Conservation (phyloP, 2,888 invertebrate genomes). For the Allacma fusca region DNA sequence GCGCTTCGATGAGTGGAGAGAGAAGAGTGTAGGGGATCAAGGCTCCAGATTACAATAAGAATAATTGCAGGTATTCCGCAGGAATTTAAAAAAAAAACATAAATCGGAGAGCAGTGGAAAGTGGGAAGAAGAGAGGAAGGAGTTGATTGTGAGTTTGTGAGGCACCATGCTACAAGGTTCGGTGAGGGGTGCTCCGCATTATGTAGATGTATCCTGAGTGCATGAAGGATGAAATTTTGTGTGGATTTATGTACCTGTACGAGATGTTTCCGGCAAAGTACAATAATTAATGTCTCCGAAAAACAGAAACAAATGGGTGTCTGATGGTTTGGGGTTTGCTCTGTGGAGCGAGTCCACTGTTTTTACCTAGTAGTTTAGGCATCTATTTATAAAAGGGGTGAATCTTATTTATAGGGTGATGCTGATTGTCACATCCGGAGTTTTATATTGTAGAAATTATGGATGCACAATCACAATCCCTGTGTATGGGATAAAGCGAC, state of each 20-base stretch:
- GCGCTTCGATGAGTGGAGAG: no score
- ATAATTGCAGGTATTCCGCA: no score
- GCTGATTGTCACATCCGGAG: slow-evolving; percentile 45
- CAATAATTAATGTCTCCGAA: slow-evolving; percentile 4
- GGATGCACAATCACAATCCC: neutral
- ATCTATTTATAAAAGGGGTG: slow-evolving; percentile 38
- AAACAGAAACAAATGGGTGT: slow-evolving; percentile 27
- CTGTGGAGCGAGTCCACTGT: slow-evolving; percentile 23
- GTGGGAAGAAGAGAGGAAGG: no score
- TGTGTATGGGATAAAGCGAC: neutral
- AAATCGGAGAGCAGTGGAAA: no score
- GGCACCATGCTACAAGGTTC: no score
- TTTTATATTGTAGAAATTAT: slow-evolving; percentile 26
- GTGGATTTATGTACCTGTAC: neutral
- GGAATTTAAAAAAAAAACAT: no score
- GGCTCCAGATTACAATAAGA: no score
- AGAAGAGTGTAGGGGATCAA: no score
- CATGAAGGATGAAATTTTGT: neutral
- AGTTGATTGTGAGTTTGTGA: no score
- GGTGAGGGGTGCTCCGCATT: no score
- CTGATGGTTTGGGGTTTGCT: slow-evolving; percentile 22
- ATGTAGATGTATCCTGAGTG: no score
- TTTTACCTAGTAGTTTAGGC: neutral
- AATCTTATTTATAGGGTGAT: slow-evolving; percentile 41
- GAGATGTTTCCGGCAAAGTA: slow-evolving; percentile 38